Percentiles rank a stretch among this genome's conserved stretches.
phyloP scores from a whole-genome alignment of 2,797 vertebrate species.

The Geotrypetes seraphini region DNA sequence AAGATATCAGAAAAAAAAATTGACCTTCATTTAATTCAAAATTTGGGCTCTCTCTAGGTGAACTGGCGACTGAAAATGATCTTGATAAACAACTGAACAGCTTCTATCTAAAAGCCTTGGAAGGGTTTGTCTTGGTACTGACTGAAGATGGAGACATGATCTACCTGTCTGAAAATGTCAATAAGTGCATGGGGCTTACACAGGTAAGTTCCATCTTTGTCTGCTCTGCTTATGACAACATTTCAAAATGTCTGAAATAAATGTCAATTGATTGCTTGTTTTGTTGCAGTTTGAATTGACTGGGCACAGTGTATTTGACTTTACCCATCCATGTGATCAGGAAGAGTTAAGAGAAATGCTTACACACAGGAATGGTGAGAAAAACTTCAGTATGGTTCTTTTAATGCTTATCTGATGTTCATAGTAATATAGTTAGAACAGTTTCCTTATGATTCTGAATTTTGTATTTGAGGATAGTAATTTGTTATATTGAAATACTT shows the following conservation, averaged over 20 bases:
- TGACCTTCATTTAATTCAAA: too few species aligned
- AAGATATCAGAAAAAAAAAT: too few species aligned
- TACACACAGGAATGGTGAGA: constrained; percentile 81
- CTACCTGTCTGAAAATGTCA: constrained; percentile 91
- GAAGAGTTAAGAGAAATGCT: constrained; percentile 96
- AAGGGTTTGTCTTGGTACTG: constrained; percentile 94
- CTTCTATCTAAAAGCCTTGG: constrained; percentile 88
- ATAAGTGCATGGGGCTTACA: constrained; percentile 91
- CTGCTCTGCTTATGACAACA: not conserved
- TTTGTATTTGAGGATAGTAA: too few species aligned
- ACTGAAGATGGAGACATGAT: constrained; percentile 96
- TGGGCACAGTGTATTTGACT: constrained; percentile 94
- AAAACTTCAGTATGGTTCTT: too few species aligned
- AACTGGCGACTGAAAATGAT: constrained; percentile 69
- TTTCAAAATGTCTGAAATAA: constrained; percentile 10
- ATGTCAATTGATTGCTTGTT: constrained; percentile 2
- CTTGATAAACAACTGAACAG: constrained; percentile 81
- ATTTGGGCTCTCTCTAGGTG: constrained; percentile 49
- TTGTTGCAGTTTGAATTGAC: constrained; percentile 85
- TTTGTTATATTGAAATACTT: too few species aligned
- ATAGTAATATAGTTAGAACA: too few species aligned
- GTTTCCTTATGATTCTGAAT: too few species aligned
- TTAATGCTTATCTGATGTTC: too few species aligned
- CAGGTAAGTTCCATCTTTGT: constrained; percentile 60
- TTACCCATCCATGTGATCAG: constrained; percentile 93